These are phyloP conservation scores for Trichogramma evanescens DNA, from an alignment of 2,888 invertebrate genomes.

Conservation along the genomic window DNA sequence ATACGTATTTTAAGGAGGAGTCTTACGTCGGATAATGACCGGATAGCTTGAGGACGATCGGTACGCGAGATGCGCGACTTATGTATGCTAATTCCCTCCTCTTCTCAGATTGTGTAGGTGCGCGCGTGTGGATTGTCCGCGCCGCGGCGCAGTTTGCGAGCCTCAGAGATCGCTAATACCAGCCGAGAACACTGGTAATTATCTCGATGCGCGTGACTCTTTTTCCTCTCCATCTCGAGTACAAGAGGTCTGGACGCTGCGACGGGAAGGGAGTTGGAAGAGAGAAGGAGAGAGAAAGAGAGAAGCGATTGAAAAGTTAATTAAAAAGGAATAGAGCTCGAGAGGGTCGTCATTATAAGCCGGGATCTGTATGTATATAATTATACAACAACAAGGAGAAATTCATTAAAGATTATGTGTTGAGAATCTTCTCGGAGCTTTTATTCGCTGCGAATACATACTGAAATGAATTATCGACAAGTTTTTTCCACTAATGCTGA, in stretches of 20 bases:
- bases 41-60: constrained; percentile 2
- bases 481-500: too few species aligned
- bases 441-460: too few species aligned
- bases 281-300: background rate
- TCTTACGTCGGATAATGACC: background rate
- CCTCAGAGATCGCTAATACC: background rate
- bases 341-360: constrained; percentile 4
- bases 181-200: constrained; percentile 1
- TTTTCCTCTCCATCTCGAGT: background rate
- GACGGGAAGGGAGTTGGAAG: too few species aligned
- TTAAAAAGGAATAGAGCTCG: constrained; percentile 12
- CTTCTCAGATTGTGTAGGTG: background rate
- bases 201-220: constrained; percentile 10
- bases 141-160: background rate
- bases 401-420: too few species aligned
- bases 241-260: background rate
- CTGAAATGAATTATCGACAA: too few species aligned
- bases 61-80: constrained; percentile 6
- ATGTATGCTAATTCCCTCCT: constrained; percentile 8
- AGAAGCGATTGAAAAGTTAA: constrained; percentile 18
- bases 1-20: too few species aligned
- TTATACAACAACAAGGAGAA: background rate
- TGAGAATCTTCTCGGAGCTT: too few species aligned
- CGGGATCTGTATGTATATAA: background rate
- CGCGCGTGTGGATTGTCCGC: background rate